Evolutionary conservation across 2,888 invertebrate species (phyloP).

Genomic region (Xanthia icteritia): DNA sequence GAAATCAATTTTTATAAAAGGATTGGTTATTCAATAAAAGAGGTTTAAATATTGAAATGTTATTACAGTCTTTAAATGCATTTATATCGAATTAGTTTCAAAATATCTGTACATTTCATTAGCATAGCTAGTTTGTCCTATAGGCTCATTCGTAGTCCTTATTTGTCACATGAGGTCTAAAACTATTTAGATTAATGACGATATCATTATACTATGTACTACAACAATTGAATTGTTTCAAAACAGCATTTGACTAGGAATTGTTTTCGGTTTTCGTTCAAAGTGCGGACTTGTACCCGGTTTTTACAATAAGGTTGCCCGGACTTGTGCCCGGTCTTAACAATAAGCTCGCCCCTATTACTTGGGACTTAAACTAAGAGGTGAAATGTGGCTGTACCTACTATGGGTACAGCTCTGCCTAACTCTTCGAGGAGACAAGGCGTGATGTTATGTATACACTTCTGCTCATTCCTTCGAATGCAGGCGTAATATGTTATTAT

Average conservation of each 20-base stretch:
- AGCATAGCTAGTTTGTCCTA: slow-evolving; percentile 4
- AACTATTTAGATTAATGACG: not conserved
- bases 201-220: slow-evolving; percentile 31
- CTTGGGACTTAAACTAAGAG: too few relatives aligned
- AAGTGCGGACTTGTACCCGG: not conserved
- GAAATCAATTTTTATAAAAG: slow-evolving; percentile 8
- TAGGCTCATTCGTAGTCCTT: slow-evolving; percentile 14
- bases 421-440: not conserved
- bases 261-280: not conserved
- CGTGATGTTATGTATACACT: not conserved
- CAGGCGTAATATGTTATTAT: not conserved
- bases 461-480: not conserved
- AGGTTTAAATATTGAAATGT: slow-evolving; percentile 26
- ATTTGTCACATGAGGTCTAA: not conserved
- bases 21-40: slow-evolving; percentile 13
- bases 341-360: too few relatives aligned
- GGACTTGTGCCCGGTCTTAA: too few relatives aligned
- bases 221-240: not conserved
- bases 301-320: too few relatives aligned
- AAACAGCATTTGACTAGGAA: not conserved
- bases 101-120: slow-evolving; percentile 45
- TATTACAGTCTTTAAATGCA: slow-evolving; percentile 43
- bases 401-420: not conserved
- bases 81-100: slow-evolving; percentile 33
- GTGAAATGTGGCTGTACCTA: not conserved